phyloP scores from a whole-genome alignment of 2,797 vertebrate genomes.

The Lutjanus argentimaculatus region DNA sequence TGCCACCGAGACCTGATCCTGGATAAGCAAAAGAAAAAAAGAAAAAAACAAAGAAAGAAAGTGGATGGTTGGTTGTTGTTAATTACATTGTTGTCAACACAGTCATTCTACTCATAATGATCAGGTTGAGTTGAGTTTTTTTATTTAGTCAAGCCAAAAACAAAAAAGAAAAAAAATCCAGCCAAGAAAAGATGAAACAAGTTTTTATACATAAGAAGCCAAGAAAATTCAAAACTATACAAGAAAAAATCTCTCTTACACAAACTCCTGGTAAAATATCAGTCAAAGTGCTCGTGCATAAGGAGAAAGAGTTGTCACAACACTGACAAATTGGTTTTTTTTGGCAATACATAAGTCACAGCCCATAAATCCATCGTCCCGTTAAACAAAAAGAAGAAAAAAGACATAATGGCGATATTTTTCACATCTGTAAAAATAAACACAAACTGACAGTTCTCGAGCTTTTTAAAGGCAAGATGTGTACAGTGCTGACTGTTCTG shows the following conservation, averaged over 20 bases:
- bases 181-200: slow-evolving; percentile 12
- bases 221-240: slow-evolving; percentile 43
- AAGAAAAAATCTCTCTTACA: slow-evolving; percentile 46
- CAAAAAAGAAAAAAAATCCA: slow-evolving; percentile 36
- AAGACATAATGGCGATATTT: not conserved
- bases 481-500: slow-evolving; percentile 11
- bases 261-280: slow-evolving; percentile 64
- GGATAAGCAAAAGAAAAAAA: no score
- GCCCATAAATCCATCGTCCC: not conserved
- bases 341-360: slow-evolving; percentile 47
- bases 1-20: no score
- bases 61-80: no score
- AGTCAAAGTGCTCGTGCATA: slow-evolving; percentile 85
- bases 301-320: slow-evolving; percentile 56
- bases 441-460: not conserved
- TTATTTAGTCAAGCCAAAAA: slow-evolving; percentile 62
- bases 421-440: slow-evolving; percentile 43
- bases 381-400: not conserved
- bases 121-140: slow-evolving; percentile 20
- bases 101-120: no score
- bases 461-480: not conserved
- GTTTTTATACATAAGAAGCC: slow-evolving; percentile 38
- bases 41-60: no score
- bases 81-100: no score
- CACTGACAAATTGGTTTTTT: slow-evolving; percentile 44